Evolutionary conservation across 2,888 invertebrate genomes (phyloP).

Genomic region (Caenorhabditis panamensis): DNA sequence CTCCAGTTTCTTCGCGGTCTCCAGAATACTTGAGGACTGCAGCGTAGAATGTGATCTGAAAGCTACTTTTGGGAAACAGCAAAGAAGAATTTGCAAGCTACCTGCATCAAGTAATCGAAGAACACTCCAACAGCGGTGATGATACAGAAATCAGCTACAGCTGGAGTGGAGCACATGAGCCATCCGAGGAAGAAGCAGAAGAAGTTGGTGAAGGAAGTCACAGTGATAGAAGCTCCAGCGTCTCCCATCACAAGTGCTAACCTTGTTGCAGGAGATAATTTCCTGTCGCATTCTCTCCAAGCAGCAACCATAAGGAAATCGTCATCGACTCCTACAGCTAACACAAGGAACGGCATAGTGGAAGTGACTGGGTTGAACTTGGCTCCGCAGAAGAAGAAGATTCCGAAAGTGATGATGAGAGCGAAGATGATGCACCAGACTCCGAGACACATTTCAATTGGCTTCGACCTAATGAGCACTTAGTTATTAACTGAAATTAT

Average conservation of each 20-base stretch:
- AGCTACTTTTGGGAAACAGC: neutral
- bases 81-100: slow-evolving; percentile 3
- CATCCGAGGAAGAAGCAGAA: slow-evolving; percentile 81
- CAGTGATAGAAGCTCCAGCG: slow-evolving; percentile 80
- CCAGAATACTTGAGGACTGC: slow-evolving; percentile 80
- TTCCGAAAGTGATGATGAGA: slow-evolving; percentile 78
- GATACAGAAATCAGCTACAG: slow-evolving; percentile 80
- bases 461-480: slow-evolving; percentile 73
- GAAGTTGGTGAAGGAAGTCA: slow-evolving; percentile 81
- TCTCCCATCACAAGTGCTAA: slow-evolving; percentile 80
- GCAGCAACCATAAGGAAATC: slow-evolving; percentile 80
- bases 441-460: slow-evolving; percentile 80
- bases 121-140: slow-evolving; percentile 79
- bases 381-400: slow-evolving; percentile 78
- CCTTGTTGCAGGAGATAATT: slow-evolving; percentile 55
- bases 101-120: slow-evolving; percentile 79
- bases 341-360: slow-evolving; percentile 80
- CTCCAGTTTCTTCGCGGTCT: slow-evolving; percentile 75
- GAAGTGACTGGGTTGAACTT: slow-evolving; percentile 80
- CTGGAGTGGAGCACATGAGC: slow-evolving; percentile 80
- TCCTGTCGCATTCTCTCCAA: slow-evolving; percentile 79
- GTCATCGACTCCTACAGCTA: slow-evolving; percentile 80
- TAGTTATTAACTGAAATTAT: neutral
- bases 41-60: slow-evolving; percentile 79
- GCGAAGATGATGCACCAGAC: slow-evolving; percentile 79